phyloP scores from a whole-genome alignment of 2,113 vertebrate species.

The Potamarius usumacintae region DNA sequence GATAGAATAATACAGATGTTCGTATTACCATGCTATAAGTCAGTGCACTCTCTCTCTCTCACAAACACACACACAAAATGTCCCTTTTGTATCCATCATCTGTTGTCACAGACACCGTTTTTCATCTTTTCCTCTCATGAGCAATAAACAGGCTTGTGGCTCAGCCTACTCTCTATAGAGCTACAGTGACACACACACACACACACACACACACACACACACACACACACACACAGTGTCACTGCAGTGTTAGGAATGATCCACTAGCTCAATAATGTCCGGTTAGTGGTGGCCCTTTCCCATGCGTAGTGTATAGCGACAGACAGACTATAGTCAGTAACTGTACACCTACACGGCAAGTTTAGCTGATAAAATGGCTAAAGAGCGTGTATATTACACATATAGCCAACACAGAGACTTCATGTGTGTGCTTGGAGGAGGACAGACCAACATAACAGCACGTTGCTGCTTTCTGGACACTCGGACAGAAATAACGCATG shows the following conservation, averaged over 20 bases:
- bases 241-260: background rate
- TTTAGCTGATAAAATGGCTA: background rate
- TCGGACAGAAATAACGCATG: conserved; percentile 1
- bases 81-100: background rate
- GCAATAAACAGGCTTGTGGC: conserved; percentile 4
- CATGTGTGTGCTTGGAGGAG: background rate
- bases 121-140: conserved; percentile 1
- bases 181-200: background rate
- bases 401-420: background rate
- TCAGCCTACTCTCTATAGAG: background rate
- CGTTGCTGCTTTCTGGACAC: conserved; percentile 10
- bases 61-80: conserved; percentile 3
- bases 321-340: background rate
- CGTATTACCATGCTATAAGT: background rate
- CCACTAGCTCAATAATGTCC: background rate
- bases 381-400: background rate
- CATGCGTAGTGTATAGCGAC: no score
- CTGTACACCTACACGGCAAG: background rate
- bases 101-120: background rate
- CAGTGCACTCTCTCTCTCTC: background rate
- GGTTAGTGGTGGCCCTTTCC: background rate
- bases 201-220: background rate
- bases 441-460: background rate
- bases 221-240: background rate
- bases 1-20: no score